phyloP scores from a whole-genome alignment of 1,140 invertebrate genomes.

The Drosophila pruinosa region DNA sequence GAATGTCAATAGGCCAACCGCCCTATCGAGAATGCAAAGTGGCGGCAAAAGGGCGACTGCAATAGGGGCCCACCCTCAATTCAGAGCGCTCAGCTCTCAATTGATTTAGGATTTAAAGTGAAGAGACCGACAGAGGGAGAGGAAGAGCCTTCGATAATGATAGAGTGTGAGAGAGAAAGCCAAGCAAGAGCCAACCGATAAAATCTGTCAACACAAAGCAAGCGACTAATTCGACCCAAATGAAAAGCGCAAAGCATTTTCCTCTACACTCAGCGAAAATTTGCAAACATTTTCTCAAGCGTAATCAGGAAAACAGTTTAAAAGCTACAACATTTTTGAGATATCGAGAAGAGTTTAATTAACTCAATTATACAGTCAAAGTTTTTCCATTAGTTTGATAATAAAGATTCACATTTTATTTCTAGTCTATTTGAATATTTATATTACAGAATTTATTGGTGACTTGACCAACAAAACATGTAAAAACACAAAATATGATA shows the following conservation, averaged over 20 bases:
- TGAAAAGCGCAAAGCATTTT: conserved; percentile 22
- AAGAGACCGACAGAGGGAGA: background rate
- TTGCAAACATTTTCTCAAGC: no score
- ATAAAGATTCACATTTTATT: no score
- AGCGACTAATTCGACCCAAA: conserved; percentile 22
- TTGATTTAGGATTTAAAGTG: conserved; percentile 66
- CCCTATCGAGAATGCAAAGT: conserved; percentile 75
- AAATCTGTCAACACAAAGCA: conserved; percentile 33
- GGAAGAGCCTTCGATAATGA: conserved; percentile 13
- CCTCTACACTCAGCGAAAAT: background rate
- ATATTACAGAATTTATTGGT: no score
- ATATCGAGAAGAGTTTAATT: no score
- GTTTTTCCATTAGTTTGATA: no score
- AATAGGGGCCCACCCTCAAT: conserved; percentile 46
- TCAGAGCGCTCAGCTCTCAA: conserved; percentile 45
- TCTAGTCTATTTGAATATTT: no score
- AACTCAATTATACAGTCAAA: no score
- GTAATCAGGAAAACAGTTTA: no score
- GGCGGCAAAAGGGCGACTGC: conserved; percentile 64
- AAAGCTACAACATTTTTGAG: no score
- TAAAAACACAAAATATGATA: no score
- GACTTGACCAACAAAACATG: no score
- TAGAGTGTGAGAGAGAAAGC: background rate
- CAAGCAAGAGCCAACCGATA: conserved; percentile 15
- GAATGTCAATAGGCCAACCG: conserved; percentile 75